Conservation (phyloP, 1,140 invertebrate species). For the Coenobita brevimanus region DNA sequence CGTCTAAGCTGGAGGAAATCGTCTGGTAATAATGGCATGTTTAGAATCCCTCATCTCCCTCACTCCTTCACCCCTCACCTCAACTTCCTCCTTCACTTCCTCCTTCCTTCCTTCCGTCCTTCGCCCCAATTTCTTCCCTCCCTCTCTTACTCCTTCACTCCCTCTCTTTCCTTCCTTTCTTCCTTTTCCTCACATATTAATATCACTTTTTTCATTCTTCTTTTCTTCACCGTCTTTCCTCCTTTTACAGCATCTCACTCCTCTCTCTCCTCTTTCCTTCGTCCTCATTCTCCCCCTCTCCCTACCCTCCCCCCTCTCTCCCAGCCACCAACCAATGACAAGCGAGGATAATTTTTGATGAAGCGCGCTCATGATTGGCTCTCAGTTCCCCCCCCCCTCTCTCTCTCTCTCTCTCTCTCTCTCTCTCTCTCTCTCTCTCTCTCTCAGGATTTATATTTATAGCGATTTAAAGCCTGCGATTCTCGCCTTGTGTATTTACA, state of each 20-base stretch:
- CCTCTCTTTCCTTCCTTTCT: neutral
- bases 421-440: constrained; percentile 23
- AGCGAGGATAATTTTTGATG: constrained; percentile 48
- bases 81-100: neutral
- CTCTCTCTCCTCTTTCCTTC: neutral
- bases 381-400: neutral
- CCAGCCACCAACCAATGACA: constrained; percentile 21
- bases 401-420: constrained; percentile 23
- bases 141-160: no score
- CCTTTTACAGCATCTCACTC: neutral
- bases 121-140: no score
- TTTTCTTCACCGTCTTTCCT: neutral
- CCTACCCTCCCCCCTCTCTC: neutral
- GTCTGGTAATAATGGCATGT: neutral
- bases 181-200: neutral
- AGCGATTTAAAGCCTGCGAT: no score
- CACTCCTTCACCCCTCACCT: neutral
- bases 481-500: no score
- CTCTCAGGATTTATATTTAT: constrained; percentile 1
- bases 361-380: constrained; percentile 22
- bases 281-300: neutral
- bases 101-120: no score
- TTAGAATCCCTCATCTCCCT: neutral
- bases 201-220: neutral
- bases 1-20: no score